These are phyloP conservation scores for Lepeophtheirus salmonis DNA, from an alignment of 1,140 invertebrate genomes.

Conservation along the genomic window DNA sequence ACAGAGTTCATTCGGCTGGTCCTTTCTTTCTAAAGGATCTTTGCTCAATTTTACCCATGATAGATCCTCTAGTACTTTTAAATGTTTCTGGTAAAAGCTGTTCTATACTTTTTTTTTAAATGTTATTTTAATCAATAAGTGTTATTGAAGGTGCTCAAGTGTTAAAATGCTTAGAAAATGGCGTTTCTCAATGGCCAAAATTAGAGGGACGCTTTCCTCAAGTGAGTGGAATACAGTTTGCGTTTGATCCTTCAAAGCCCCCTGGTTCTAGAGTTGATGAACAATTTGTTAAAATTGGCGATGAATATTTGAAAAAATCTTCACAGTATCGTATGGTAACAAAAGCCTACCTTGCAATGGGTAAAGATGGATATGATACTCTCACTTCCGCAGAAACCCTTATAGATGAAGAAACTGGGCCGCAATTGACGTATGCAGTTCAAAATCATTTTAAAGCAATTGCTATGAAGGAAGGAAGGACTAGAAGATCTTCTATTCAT, in stretches of 20 bases:
- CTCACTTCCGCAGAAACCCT: slow-evolving; percentile 25
- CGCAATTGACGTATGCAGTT: slow-evolving; percentile 53
- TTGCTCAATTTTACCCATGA: slow-evolving; percentile 57
- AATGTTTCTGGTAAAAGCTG: slow-evolving; percentile 32
- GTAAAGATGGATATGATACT: slow-evolving; percentile 68
- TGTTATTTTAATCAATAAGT: slow-evolving; percentile 1
- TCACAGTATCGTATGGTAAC: slow-evolving; percentile 55
- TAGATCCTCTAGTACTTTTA: slow-evolving; percentile 58
- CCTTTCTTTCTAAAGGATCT: slow-evolving; percentile 62
- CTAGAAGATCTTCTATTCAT: slow-evolving; percentile 50
- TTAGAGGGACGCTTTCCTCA: slow-evolving; percentile 61
- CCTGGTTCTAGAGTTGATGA: slow-evolving; percentile 43
- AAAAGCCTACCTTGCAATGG: slow-evolving; percentile 54
- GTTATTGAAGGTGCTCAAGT: slow-evolving; percentile 39
- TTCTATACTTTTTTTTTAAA: slow-evolving; percentile 11
- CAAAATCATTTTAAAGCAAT: slow-evolving; percentile 73
- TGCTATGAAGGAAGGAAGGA: slow-evolving; percentile 40
- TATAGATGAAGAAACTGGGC: slow-evolving; percentile 59
- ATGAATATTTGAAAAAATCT: slow-evolving; percentile 51
- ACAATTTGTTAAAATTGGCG: slow-evolving; percentile 51
- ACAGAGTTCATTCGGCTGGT: slow-evolving; percentile 50
- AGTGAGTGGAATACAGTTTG: slow-evolving; percentile 59
- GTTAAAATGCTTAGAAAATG: slow-evolving; percentile 56
- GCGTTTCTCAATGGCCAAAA: slow-evolving; percentile 51
- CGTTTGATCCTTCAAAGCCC: slow-evolving; percentile 54